Conservation (phyloP, 2,797 vertebrate species). For the Esox masquinongy region DNA sequence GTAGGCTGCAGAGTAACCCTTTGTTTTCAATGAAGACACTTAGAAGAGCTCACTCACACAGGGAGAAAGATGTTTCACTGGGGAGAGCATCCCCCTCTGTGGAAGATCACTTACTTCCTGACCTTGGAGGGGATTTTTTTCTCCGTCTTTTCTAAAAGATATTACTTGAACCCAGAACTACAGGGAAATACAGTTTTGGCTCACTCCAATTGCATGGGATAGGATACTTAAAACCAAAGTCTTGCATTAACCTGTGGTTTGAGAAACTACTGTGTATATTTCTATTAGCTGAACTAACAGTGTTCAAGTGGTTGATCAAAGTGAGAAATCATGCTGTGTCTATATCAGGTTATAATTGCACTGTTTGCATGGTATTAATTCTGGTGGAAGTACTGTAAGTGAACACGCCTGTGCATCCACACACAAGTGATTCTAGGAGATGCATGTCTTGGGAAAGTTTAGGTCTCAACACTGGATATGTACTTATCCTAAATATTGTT, state of each 20-base stretch:
- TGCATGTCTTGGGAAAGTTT: slow-evolving; percentile 48
- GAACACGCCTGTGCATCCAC: neutral
- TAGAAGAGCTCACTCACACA: neutral
- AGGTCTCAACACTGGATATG: slow-evolving; percentile 53
- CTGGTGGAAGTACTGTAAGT: neutral
- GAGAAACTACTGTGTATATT: neutral
- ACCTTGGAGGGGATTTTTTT: neutral
- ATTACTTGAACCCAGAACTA: neutral
- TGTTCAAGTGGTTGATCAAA: neutral
- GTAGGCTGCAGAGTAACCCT: slow-evolving; percentile 5
- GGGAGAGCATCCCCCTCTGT: slow-evolving; percentile 37
- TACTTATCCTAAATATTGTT: slow-evolving; percentile 72
- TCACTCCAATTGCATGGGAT: neutral
- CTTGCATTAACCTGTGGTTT: neutral
- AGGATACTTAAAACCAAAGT: neutral
- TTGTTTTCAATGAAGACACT: slow-evolving; percentile 16
- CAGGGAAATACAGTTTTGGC: neutral
- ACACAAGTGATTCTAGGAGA: neutral
- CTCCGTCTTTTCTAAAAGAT: neutral
- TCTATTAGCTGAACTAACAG: neutral
- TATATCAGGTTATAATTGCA: neutral
- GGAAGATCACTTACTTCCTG: slow-evolving; percentile 52
- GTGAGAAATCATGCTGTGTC: neutral
- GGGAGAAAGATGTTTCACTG: slow-evolving; percentile 38
- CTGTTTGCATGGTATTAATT: neutral